phyloP scores from a whole-genome alignment of 2,888 invertebrate genomes.

The Ceratothoa steindachneri region DNA sequence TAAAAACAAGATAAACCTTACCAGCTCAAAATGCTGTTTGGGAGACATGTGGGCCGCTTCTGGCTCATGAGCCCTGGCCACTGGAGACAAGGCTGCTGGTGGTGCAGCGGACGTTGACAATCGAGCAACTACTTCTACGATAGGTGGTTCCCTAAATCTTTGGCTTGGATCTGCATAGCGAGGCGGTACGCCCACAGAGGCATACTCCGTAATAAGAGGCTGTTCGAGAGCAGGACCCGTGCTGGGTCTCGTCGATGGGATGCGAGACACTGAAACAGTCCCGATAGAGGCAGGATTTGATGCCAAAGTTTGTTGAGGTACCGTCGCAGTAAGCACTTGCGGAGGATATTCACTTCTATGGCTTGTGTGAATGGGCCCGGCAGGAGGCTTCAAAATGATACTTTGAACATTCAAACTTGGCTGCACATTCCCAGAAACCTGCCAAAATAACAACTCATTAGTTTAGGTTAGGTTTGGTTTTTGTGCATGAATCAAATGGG shows the following conservation, averaged over 20 bases:
- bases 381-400: neutral
- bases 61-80: slow-evolving; percentile 22
- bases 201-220: neutral
- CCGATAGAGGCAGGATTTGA: neutral
- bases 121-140: slow-evolving; percentile 32
- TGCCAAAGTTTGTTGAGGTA: neutral
- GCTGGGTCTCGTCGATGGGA: neutral
- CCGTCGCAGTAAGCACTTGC: neutral
- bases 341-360: neutral
- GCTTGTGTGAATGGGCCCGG: neutral
- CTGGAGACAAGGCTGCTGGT: slow-evolving; percentile 36
- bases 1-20: neutral
- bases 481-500: no score
- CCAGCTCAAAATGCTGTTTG: neutral
- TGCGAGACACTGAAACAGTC: neutral
- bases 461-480: no score
- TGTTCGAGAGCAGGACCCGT: neutral
- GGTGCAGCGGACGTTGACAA: slow-evolving; percentile 27
- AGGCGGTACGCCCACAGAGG: slow-evolving; percentile 3
- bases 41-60: slow-evolving; percentile 8
- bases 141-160: slow-evolving; percentile 30
- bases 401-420: neutral
- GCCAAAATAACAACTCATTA: no score
- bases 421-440: neutral
- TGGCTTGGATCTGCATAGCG: slow-evolving; percentile 23